Percentiles rank a stretch among this genome's conserved stretches.
These are phyloP conservation scores for Dendrophyllia cribrosa DNA, from an alignment of 64 coral and sea anemone genomes.

Conservation along the genomic window DNA sequence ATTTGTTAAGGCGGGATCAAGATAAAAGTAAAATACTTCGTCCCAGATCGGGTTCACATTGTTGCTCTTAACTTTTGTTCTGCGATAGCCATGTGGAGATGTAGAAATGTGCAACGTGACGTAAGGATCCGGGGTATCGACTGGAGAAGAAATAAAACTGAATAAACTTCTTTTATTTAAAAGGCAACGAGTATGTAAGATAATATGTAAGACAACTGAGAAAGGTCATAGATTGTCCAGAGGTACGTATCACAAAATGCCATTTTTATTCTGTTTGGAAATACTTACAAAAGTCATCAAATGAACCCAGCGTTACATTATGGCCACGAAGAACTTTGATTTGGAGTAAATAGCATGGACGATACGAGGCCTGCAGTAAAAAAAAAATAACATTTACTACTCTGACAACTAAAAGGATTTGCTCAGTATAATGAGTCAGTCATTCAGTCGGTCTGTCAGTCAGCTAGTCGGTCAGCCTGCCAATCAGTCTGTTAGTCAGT, in stretches of 20 bases:
- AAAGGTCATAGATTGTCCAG: neutral
- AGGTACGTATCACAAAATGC: neutral
- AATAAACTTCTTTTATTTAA: no score
- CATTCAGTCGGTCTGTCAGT: no score
- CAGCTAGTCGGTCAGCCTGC: no score
- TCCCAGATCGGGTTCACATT: neutral
- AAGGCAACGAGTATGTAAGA: no score
- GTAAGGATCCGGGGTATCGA: conserved; percentile 45
- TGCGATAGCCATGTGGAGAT: conserved; percentile 1
- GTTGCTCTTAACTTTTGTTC: conserved; percentile 2
- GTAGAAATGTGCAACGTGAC: conserved; percentile 8
- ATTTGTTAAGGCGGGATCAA: neutral
- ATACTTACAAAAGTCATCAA: conserved; percentile 16
- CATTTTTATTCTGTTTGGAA: neutral
- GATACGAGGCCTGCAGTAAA: neutral
- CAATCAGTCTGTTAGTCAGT: no score
- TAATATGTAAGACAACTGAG: neutral
- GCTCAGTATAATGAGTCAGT: no score
- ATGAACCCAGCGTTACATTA: neutral
- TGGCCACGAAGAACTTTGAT: conserved; percentile 2
- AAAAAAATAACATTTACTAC: neutral
- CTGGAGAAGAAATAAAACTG: neutral
- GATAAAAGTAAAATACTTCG: conserved; percentile 32
- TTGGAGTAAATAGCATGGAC: neutral
- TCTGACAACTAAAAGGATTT: neutral